Evolutionary conservation across 2,797 vertebrate genomes (phyloP), one percentile per base, ranked within the genome.

Genomic region (Psittacula derbiana): DNA sequence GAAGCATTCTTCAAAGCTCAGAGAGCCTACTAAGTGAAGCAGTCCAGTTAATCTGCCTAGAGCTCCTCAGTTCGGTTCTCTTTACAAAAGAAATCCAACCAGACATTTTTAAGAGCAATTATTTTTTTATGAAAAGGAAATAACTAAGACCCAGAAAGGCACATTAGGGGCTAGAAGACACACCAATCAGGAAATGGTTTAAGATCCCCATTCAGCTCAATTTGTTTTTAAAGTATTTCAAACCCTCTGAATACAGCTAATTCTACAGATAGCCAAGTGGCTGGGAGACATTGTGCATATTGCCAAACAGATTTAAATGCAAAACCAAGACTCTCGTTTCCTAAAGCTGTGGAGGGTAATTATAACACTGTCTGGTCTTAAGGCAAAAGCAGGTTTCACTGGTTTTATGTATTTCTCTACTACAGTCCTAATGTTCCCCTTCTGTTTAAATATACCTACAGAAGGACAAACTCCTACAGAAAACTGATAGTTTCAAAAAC

Each of bases 61-160:
- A 93, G 81, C 73, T 90, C 74, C 91, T 96, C 88, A 90, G 85
- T 95, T 89, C 61, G 20, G 86, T 86, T 95, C 94, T 75, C 82
- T 80, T 96, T 83, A 96, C 92, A 97, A 96, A 97, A 97, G 94
- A 97, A 97, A 97, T 64, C 55, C 73, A 93, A 81, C 53, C 40
- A 96, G 92, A 96, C 87, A 93, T 97, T 97, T 96, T 97, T 96
- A 95, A 96, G 92, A 97, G 90, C 93, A 97, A 95, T 96, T 97
- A 95, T 95, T 96, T 93, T 97, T 96, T 97, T 95, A 96, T 85
- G 89, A 96, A 97, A 97, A 96, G 88, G 64, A 92, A 96, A 97
- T 88, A 86, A 93, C 60, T 76, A 62, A 96, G 94, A 93, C 71
- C 74, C 53, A 80, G 75, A 91, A 97, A 97, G 75, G 79, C 90